phyloP scores from a whole-genome alignment of 2,113 vertebrate genomes.

The Cyprinodon variegatus region DNA sequence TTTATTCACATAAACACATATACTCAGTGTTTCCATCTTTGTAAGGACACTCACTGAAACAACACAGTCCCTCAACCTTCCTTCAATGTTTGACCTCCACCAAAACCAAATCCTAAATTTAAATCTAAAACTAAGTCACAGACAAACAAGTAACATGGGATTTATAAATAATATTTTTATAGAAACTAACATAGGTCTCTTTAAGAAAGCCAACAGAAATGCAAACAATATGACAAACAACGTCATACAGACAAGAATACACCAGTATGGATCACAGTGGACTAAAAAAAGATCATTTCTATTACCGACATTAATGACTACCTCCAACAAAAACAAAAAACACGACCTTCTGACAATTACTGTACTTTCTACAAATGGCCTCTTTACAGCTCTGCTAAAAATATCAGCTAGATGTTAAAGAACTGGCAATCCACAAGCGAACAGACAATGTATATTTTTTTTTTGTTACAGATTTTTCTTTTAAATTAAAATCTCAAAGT shows the following conservation, averaged over 20 bases:
- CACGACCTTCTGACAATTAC: slow-evolving; percentile 15
- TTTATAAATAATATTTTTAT: background rate
- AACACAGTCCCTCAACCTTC: background rate
- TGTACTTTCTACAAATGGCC: slow-evolving; percentile 24
- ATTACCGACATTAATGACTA: slow-evolving; percentile 27
- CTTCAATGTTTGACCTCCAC: background rate
- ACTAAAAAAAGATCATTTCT: slow-evolving; percentile 21
- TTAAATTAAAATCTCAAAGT: no score
- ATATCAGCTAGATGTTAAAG: background rate
- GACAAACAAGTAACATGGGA: background rate
- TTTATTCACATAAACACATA: slow-evolving; percentile 43
- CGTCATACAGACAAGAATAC: slow-evolving; percentile 41
- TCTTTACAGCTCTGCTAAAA: slow-evolving; percentile 30
- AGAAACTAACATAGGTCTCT: background rate
- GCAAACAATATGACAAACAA: slow-evolving; percentile 32
- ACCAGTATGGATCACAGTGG: slow-evolving; percentile 32
- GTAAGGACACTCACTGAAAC: background rate
- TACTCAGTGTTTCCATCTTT: background rate
- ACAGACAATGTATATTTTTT: no score
- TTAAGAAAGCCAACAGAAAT: slow-evolving; percentile 11
- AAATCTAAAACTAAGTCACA: background rate
- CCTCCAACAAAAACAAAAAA: slow-evolving; percentile 32
- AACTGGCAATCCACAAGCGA: background rate
- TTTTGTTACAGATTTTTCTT: no score
- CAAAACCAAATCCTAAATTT: background rate